phyloP scores from a whole-genome alignment of 2,113 vertebrate species.

The Hydrochoerus hydrochaeris region DNA sequence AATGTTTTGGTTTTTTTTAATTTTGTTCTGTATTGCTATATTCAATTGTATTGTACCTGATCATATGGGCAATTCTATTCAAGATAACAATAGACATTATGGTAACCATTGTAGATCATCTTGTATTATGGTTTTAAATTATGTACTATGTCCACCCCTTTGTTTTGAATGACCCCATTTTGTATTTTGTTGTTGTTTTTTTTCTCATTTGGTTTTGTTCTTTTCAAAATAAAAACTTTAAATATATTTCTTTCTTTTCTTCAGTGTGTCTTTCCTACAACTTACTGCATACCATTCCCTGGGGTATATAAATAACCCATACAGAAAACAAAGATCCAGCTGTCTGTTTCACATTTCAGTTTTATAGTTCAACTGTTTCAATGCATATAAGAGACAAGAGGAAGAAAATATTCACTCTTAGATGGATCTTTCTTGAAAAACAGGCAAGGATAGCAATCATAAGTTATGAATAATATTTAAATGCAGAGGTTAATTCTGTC shows the following conservation, averaged over 20 bases:
- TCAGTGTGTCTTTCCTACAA: neutral
- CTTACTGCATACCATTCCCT: neutral
- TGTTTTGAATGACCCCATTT: too few species aligned
- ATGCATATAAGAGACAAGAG: neutral
- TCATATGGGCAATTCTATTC: too few species aligned
- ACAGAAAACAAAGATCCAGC: neutral
- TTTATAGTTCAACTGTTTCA: neutral
- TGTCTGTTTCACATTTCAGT: neutral
- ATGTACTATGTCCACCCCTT: too few species aligned
- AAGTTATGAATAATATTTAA: conserved; percentile 52
- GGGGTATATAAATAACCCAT: neutral
- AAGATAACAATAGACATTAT: too few species aligned
- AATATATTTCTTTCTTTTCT: neutral
- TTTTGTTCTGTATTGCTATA: too few species aligned
- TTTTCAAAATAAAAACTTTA: too few species aligned
- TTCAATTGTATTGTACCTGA: too few species aligned
- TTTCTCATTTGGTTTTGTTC: too few species aligned
- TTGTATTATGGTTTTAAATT: too few species aligned
- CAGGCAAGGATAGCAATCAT: neutral
- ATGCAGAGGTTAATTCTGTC: neutral
- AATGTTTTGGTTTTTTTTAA: too few species aligned
- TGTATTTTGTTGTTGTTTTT: too few species aligned
- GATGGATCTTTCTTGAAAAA: neutral
- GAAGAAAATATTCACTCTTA: conserved; percentile 13
- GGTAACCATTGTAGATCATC: too few species aligned